A percentile compares a stretch with the other conserved stretches of the same genome.
Conservation (phyloP, 2,888 invertebrate species). For the Dastarcus helophoroides region DNA sequence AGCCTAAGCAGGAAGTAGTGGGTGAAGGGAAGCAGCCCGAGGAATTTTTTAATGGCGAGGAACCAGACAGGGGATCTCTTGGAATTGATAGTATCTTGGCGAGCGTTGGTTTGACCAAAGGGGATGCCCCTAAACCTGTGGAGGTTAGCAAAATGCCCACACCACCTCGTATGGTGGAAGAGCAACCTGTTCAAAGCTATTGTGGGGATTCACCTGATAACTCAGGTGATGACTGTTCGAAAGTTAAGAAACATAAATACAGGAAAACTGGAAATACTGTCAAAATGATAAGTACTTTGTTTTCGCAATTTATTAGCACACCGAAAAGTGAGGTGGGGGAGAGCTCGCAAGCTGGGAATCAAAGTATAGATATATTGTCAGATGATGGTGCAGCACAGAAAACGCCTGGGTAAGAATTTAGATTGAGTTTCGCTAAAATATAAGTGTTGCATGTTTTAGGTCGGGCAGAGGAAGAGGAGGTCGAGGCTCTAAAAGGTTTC, state of each 20-base stretch:
- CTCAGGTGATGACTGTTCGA: conserved; percentile 3
- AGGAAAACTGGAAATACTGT: conserved; percentile 17
- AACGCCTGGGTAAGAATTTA: background rate
- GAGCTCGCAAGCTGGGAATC: too few relatives aligned
- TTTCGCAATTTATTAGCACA: conserved; percentile 13
- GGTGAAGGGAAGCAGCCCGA: too few relatives aligned
- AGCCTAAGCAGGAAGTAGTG: background rate
- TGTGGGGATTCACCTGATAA: conserved; percentile 1
- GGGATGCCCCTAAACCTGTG: background rate
- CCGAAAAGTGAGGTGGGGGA: too few relatives aligned
- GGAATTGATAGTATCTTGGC: background rate
- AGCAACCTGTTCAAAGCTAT: too few relatives aligned
- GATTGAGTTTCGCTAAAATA: too few relatives aligned
- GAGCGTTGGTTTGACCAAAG: background rate
- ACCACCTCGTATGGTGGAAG: too few relatives aligned
- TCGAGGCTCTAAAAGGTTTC: too few relatives aligned
- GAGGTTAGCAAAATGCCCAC: background rate
- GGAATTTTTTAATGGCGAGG: background rate
- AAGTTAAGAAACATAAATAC: conserved; percentile 13
- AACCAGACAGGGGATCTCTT: background rate
- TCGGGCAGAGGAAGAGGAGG: too few relatives aligned
- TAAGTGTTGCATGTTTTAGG: too few relatives aligned
- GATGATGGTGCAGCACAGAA: background rate
- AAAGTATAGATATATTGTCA: too few relatives aligned
- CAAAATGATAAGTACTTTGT: conserved; percentile 18